A percentile compares a stretch with the other conserved stretches of the same genome.
phyloP scores from a whole-genome alignment of 2,888 invertebrate genomes.

The Drosophila fulvimacula region DNA sequence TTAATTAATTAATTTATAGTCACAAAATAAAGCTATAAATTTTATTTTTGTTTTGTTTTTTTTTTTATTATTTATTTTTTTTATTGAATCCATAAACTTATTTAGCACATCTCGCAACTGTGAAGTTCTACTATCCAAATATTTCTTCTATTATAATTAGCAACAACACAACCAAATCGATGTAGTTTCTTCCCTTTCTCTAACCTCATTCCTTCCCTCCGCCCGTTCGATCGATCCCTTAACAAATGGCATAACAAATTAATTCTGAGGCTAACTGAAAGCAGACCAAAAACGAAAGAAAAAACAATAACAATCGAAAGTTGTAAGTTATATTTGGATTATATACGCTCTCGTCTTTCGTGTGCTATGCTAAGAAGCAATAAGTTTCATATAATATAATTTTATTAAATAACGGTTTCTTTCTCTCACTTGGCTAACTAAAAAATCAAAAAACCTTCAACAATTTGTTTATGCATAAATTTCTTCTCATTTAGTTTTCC shows the following conservation, averaged over 20 bases:
- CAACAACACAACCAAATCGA: slow-evolving; percentile 84
- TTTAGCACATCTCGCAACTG: slow-evolving; percentile 40
- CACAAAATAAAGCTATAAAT: slow-evolving; percentile 77
- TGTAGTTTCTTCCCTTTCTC: slow-evolving; percentile 66
- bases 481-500: slow-evolving; percentile 21
- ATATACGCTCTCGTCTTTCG: background rate
- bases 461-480: slow-evolving; percentile 39
- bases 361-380: slow-evolving; percentile 69
- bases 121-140: slow-evolving; percentile 16
- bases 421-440: slow-evolving; percentile 64
- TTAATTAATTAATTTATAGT: slow-evolving; percentile 75
- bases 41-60: slow-evolving; percentile 25
- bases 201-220: background rate
- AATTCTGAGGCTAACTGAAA: slow-evolving; percentile 31
- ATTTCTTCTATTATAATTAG: slow-evolving; percentile 60
- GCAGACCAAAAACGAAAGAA: slow-evolving; percentile 54
- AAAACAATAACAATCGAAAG: slow-evolving; percentile 17
- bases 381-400: slow-evolving; percentile 62
- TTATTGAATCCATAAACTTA: slow-evolving; percentile 57
- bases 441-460: slow-evolving; percentile 61
- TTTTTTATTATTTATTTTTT: background rate
- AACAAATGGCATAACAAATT: slow-evolving; percentile 46
- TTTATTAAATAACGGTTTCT: slow-evolving; percentile 49
- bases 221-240: background rate
- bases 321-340: slow-evolving; percentile 1